These are phyloP conservation scores for Dipodomys spectabilis DNA, from an alignment of 2,113 vertebrate genomes.

Conservation along the genomic window DNA sequence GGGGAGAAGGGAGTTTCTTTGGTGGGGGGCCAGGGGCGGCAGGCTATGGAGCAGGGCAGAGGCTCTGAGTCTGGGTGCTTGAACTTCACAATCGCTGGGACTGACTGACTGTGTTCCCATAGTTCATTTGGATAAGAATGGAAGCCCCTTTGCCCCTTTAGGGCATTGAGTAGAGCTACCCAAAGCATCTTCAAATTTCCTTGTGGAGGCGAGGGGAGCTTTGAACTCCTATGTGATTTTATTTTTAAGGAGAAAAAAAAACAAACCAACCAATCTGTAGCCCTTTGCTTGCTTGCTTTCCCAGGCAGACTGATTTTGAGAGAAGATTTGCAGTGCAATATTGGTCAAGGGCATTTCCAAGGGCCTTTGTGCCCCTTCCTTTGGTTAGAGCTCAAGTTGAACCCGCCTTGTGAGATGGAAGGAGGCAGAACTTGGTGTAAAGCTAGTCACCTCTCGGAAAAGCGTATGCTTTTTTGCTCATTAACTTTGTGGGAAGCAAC, in stretches of 20 bases:
- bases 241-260: constrained; percentile 44
- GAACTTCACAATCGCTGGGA: constrained; percentile 61
- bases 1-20: constrained; percentile 9
- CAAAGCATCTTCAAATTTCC: constrained; percentile 67
- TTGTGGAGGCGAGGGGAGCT: constrained; percentile 59
- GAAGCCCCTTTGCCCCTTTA: too few species aligned
- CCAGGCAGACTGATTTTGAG: constrained; percentile 43
- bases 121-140: constrained; percentile 68
- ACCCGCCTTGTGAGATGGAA: constrained; percentile 74
- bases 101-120: constrained; percentile 30
- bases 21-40: not conserved
- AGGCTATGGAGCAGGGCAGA: not conserved
- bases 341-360: constrained; percentile 83
- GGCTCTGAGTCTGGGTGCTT: constrained; percentile 64
- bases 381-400: constrained; percentile 76
- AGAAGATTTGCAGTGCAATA: constrained; percentile 74
- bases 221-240: not conserved
- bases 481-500: constrained; percentile 75
- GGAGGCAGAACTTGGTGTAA: constrained; percentile 59
- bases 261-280: not conserved
- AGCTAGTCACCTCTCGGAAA: constrained; percentile 60
- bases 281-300: constrained; percentile 40
- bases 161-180: constrained; percentile 49
- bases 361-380: constrained; percentile 72
- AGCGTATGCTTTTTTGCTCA: constrained; percentile 50